Base-by-base conservation (phyloP, 2,113 vertebrate genomes). In the Poecile atricapillus region DNA sequence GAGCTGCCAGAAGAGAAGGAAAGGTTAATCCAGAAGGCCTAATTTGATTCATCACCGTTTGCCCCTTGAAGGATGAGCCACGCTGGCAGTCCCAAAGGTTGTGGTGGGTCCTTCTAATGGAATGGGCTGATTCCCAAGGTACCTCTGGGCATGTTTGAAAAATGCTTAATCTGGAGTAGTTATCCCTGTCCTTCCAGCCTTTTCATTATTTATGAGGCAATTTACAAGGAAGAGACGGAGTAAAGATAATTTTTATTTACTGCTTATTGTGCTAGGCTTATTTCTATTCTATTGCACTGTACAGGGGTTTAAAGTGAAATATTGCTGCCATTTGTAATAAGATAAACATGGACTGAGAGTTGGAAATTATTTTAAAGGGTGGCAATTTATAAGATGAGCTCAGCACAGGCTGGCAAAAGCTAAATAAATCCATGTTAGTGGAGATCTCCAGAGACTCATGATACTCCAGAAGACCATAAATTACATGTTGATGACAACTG, bases 381-480 rank as follows among this genome's bases (percentile, higher is more conserved):
- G 70, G 67, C 59, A 92, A 30, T 83, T 83, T 37, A 44, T 70
- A 63, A 59, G 60, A 92, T 91, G 69, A 95, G 94, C 89, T 96
- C 89, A 84, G 83, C 69, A 71, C 37, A 46, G 49, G 80, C 49
- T 67, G 49, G 56, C 68, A 84, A 82, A 19, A 87, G 79, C 85
- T 68, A 93, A 88, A 91, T 70, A 93, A 94, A 96, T 90, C 64
- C 83, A 15, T 5, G 22, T n/a, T n/a, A 89, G 52, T 31, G 44
- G 78, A 92, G 79, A 64, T 81, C 94, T 78, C 87, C 60, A 75
- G 89, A 78, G 64, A 63, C 64, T 78, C 41, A 7, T 20, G 12
- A 49, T 60, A 50, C 31, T 75, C n/a, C 50, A 44, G 20, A 81
- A 30, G 35, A 52, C 49, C 71, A 70, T 70, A 82, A 89, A 91